These are phyloP conservation scores for Heteropelma amictum DNA, from an alignment of 2,888 invertebrate genomes.

Conservation along the genomic window DNA sequence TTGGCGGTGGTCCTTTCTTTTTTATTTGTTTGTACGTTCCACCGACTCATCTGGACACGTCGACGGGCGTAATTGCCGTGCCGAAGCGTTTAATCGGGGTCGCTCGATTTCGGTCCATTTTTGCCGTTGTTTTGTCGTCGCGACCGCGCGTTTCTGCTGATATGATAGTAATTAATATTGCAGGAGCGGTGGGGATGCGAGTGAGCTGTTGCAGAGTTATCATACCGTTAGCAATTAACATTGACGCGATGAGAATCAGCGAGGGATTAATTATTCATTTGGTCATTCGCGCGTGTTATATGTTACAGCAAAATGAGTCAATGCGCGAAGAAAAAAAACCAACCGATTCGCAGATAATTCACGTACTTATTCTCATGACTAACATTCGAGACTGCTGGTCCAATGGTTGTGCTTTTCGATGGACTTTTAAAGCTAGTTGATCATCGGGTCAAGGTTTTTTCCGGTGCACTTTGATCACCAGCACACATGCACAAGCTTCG, in stretches of 20 bases:
- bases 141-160: constrained; percentile 32
- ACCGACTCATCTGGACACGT: constrained; percentile 66
- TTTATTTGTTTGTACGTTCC: constrained; percentile 54
- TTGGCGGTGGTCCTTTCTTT: no score
- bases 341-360: not conserved
- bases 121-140: constrained; percentile 42
- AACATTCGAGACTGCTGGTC: no score
- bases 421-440: no score
- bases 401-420: no score
- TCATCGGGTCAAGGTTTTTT: no score
- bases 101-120: constrained; percentile 47
- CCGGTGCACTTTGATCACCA: no score
- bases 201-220: not conserved
- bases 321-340: not conserved
- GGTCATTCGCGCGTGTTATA: not conserved
- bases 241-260: not conserved
- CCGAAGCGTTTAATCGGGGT: constrained; percentile 61
- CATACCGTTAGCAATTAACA: not conserved
- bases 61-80: constrained; percentile 72
- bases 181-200: not conserved
- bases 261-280: not conserved
- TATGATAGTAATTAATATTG: constrained; percentile 40
- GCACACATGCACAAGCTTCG: no score
- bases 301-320: not conserved
- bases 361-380: no score